phyloP scores from a whole-genome alignment of 1,140 invertebrate genomes.

The Lepidurus arcticus region DNA sequence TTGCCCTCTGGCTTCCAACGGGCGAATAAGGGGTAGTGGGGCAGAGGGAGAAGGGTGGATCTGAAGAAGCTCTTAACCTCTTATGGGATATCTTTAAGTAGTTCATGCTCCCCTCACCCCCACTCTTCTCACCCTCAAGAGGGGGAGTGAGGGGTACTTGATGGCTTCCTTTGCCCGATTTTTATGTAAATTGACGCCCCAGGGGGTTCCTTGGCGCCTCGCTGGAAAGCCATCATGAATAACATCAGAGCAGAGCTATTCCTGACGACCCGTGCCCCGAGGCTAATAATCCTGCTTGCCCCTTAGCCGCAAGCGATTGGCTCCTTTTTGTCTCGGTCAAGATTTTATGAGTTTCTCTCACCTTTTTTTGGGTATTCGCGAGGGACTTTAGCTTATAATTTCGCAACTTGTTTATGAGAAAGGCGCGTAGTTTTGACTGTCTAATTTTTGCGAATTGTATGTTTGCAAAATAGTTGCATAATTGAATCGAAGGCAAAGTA shows the following conservation, averaged over 20 bases:
- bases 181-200: conserved; percentile 2
- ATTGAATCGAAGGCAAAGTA: too few species aligned
- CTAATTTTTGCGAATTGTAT: too few species aligned
- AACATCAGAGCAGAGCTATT: conserved; percentile 7
- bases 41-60: neutral
- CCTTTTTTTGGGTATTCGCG: neutral
- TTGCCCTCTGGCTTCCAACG: neutral
- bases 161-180: neutral
- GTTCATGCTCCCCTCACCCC: neutral
- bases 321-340: neutral
- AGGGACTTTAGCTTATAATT: neutral
- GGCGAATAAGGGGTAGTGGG: neutral
- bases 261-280: conserved; percentile 5
- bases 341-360: conserved; percentile 1
- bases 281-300: conserved; percentile 6
- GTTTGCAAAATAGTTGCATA: too few species aligned
- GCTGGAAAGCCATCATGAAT: conserved; percentile 8
- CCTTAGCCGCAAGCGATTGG: neutral
- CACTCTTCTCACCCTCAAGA: neutral
- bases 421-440: too few species aligned
- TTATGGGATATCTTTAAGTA: neutral
- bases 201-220: conserved; percentile 4
- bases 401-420: neutral
- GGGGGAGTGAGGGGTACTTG: neutral
- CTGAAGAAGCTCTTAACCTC: neutral